phyloP scores from a whole-genome alignment of 2,113 vertebrate species.

The Psettodes erumei region DNA sequence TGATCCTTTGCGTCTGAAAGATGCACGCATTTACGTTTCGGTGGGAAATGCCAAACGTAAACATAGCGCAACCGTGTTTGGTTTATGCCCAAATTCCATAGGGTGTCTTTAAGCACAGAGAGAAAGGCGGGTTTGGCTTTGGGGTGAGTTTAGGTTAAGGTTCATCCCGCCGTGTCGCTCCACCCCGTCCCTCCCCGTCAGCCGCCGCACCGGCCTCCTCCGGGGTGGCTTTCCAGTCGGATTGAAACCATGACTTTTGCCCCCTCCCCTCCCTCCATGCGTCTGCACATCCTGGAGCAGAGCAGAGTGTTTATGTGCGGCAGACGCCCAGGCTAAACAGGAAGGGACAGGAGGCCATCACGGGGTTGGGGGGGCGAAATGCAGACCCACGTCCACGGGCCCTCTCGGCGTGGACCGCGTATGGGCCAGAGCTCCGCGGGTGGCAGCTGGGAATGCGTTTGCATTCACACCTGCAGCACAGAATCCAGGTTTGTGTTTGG shows the following conservation, averaged over 20 bases:
- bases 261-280: constrained; percentile 34
- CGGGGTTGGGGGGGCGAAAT: constrained; percentile 67
- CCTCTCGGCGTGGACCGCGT: constrained; percentile 35
- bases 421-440: constrained; percentile 14
- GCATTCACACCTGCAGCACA: constrained; percentile 31
- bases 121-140: constrained; percentile 25
- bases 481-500: constrained; percentile 1
- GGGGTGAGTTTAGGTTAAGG: constrained; percentile 28
- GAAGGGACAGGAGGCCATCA: constrained; percentile 90
- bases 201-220: constrained; percentile 25
- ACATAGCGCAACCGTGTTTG: constrained; percentile 12
- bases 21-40: neutral
- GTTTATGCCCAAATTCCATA: constrained; percentile 19
- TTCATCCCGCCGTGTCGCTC: constrained; percentile 32
- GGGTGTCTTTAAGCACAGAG: constrained; percentile 7
- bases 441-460: constrained; percentile 28
- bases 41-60: constrained; percentile 18
- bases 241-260: constrained; percentile 77
- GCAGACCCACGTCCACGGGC: constrained; percentile 44
- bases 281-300: constrained; percentile 54
- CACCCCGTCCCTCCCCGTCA: constrained; percentile 27
- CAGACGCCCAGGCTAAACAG: constrained; percentile 98
- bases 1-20: neutral
- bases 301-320: constrained; percentile 90
- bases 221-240: constrained; percentile 56